Evolutionary conservation across 2,888 invertebrate genomes (phyloP).

Genomic region (Alviniconcha strummeri): DNA sequence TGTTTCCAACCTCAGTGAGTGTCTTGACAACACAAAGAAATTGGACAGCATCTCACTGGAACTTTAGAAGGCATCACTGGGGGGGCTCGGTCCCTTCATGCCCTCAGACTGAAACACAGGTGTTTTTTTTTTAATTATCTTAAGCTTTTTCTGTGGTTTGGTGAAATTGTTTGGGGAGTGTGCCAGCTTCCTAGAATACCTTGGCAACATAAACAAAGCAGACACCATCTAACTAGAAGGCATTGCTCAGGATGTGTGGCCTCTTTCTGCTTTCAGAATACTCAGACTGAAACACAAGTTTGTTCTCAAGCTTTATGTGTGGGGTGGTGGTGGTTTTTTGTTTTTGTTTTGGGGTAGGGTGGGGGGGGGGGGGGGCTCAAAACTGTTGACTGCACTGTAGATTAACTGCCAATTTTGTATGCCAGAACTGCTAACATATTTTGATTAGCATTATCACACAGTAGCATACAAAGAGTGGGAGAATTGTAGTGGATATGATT

Average conservation of each 20-base stretch:
- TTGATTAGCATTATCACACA: too few species aligned
- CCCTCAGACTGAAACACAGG: slow-evolving; percentile 64
- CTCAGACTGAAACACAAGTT: too few species aligned
- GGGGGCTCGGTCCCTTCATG: slow-evolving; percentile 86
- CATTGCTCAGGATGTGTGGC: slow-evolving; percentile 85
- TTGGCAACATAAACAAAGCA: slow-evolving; percentile 87
- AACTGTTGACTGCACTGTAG: too few species aligned
- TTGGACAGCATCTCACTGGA: slow-evolving; percentile 86
- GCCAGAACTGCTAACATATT: too few species aligned
- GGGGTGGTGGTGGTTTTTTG: too few species aligned
- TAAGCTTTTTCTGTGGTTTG: slow-evolving; percentile 80
- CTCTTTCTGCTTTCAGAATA: slow-evolving; percentile 79
- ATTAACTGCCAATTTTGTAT: too few species aligned
- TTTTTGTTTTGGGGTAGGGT: background rate
- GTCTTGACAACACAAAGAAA: slow-evolving; percentile 85
- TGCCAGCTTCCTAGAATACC: slow-evolving; percentile 88
- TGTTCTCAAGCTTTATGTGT: too few species aligned
- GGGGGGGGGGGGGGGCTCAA: too few species aligned
- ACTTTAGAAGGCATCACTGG: slow-evolving; percentile 81
- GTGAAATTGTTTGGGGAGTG: slow-evolving; percentile 91
- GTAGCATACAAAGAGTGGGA: too few species aligned
- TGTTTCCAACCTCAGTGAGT: slow-evolving; percentile 92
- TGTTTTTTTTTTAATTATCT: background rate
- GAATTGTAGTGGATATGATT: too few species aligned
- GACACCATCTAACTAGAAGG: slow-evolving; percentile 88